A percentile compares a stretch with the other conserved stretches of the same genome.
Conservation (phyloP, 2,888 invertebrate species). For the Galeopsomyia nigrocyanea region DNA sequence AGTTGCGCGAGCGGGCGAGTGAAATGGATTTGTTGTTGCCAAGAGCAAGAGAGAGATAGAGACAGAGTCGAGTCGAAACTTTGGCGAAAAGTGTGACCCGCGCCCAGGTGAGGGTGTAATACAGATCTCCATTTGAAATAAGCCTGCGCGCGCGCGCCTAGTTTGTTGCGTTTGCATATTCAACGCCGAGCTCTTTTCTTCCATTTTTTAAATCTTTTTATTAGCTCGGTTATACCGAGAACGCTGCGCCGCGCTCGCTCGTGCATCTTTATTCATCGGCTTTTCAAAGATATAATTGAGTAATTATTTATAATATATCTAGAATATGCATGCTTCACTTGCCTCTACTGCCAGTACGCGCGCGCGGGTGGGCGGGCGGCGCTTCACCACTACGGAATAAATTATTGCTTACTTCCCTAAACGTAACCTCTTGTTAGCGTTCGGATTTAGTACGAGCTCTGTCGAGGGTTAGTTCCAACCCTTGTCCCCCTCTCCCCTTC, state of each 20-base stretch:
- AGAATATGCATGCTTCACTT: conserved; percentile 69
- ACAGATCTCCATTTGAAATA: conserved; percentile 69
- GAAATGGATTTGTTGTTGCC: conserved; percentile 49
- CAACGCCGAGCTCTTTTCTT: conserved; percentile 60
- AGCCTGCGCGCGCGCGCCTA: conserved; percentile 67
- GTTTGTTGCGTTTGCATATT: conserved; percentile 69
- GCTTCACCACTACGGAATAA: conserved; percentile 57
- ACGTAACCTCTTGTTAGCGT: conserved; percentile 65
- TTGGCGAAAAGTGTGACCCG: conserved; percentile 61
- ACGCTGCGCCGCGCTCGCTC: conserved; percentile 44
- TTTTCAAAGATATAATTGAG: conserved; percentile 70
- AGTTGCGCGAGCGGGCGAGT: conserved; percentile 12
- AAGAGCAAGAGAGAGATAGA: conserved; percentile 30
- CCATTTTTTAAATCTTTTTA: conserved; percentile 53
- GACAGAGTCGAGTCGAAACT: conserved; percentile 51
- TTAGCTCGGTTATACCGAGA: conserved; percentile 60
- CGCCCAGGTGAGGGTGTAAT: conserved; percentile 63
- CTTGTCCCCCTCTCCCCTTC: neutral
- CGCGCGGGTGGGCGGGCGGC: conserved; percentile 42
- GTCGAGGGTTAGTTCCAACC: conserved; percentile 15
- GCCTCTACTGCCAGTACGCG: conserved; percentile 51
- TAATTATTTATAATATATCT: conserved; percentile 70
- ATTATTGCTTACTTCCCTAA: conserved; percentile 68
- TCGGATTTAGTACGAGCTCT: conserved; percentile 58
- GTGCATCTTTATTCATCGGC: conserved; percentile 69